Base-by-base conservation (phyloP, 2,888 invertebrate species). In the Oegoconia quadripuncta region DNA sequence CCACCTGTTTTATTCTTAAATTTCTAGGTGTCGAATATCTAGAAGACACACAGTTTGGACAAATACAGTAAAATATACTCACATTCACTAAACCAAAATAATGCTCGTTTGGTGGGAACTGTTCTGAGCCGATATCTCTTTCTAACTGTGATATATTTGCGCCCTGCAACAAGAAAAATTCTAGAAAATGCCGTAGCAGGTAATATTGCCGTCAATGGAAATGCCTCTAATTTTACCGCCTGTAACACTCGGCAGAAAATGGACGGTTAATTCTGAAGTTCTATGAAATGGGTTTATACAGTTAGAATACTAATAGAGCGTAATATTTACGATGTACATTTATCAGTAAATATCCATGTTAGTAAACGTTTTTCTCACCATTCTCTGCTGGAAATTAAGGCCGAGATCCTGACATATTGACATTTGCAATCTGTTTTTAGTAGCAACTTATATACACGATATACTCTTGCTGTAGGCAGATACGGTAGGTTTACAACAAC, bases 31-130 rank as follows among this genome's bases (percentile, higher is more conserved):
- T n/a, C n/a, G n/a, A n/a, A n/a, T n/a, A n/a, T n/a, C n/a, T n/a
- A n/a, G n/a, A n/a, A n/a, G n/a, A n/a, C n/a, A n/a, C n/a, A n/a
- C n/a, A n/a, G n/a, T n/a, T n/a, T n/a, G n/a, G n/a, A n/a, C n/a
- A n/a, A n/a, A n/a, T n/a, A n/a, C n/a, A n/a, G n/a, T 39, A n/a
- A 32, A 23, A 36, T 15, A 44, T 59, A 91, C 95, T 93, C 89
- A 98, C 97, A 91, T 99, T 99, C 52, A 99, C 98, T 86, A 99
- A 92, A 73, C 99, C 99, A 90, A 99, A 99, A 86, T 98, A 99
- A 86, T 98, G 98, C 80, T 99, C 99, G 86, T 99, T 99, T 49
- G 97, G 95, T 68, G 98, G 98, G 88, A 99, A 97, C 78, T 97
- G 96, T 88, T 99, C 99, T 64, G 97, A 93, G 71, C 98, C 99